These are phyloP conservation scores for Labeo rohita DNA, from an alignment of 2,113 vertebrate genomes.

Conservation along the genomic window DNA sequence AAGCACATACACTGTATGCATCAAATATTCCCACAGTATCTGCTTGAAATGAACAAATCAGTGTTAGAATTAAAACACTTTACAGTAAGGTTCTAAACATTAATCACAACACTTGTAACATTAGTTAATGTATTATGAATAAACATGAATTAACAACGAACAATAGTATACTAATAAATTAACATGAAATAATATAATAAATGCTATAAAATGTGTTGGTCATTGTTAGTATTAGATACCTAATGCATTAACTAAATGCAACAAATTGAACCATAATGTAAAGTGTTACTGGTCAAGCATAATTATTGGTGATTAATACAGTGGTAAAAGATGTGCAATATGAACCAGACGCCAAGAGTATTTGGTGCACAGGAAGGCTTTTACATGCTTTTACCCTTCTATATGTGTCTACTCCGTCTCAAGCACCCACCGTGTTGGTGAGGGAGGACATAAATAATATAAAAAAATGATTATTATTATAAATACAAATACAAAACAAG, in stretches of 20 bases:
- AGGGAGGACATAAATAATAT: background rate
- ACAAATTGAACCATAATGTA: background rate
- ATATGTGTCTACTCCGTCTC: background rate
- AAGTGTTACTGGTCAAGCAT: background rate
- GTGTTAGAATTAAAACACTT: constrained; percentile 26
- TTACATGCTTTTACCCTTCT: background rate
- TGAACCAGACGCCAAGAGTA: background rate
- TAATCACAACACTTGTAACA: background rate
- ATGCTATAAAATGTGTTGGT: background rate
- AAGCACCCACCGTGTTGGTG: background rate
- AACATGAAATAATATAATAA: background rate
- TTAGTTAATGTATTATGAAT: background rate
- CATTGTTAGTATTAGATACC: background rate
- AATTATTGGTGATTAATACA: background rate
- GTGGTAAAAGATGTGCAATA: background rate
- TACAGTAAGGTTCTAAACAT: background rate
- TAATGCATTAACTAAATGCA: background rate
- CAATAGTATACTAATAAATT: background rate
- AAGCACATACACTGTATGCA: constrained; percentile 4
- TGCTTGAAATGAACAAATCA: constrained; percentile 3
- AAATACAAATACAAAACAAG: background rate
- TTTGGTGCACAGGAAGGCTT: background rate
- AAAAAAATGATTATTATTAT: background rate
- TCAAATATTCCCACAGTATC: background rate
- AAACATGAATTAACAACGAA: background rate